Evolutionary conservation across 2,797 vertebrate genomes (phyloP).

Genomic region (Rhinichthys osculus): DNA sequence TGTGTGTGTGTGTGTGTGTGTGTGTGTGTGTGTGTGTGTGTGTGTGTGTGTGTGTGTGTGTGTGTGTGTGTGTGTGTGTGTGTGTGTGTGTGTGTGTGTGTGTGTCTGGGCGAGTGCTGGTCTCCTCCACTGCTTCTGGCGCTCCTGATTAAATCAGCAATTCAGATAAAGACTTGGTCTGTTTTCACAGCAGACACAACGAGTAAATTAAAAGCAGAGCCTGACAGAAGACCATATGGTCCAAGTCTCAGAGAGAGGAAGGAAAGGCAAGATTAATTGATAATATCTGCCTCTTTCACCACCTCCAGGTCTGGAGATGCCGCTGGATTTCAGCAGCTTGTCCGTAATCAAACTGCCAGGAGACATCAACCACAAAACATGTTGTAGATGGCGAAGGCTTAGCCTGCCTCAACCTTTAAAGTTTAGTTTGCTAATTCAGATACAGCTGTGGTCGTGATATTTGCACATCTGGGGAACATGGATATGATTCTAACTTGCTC

Average conservation of each 20-base stretch:
- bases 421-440: neutral
- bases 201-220: conserved; percentile 84
- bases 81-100: conserved; percentile 26
- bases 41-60: conserved; percentile 32
- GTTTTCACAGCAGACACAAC: conserved; percentile 79
- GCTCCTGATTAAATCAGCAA: conserved; percentile 77
- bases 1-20: conserved; percentile 26
- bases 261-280: conserved; percentile 82
- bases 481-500: neutral
- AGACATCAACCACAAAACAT: conserved; percentile 32
- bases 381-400: neutral
- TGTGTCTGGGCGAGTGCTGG: conserved; percentile 21
- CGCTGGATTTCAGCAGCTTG: conserved; percentile 76
- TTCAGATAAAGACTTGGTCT: conserved; percentile 80
- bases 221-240: conserved; percentile 85
- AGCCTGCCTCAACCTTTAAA: neutral
- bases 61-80: conserved; percentile 18
- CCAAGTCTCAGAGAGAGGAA: conserved; percentile 72
- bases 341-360: conserved; percentile 72
- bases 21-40: conserved; percentile 25
- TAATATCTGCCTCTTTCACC: conserved; percentile 80
- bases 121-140: conserved; percentile 62
- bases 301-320: conserved; percentile 63
- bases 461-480: neutral
- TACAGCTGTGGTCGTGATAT: neutral